Percentiles rank a stretch among this genome's conserved stretches.
Evolutionary conservation across 1,140 invertebrate genomes (phyloP).

Genomic region (Dreissena rostriformis): DNA sequence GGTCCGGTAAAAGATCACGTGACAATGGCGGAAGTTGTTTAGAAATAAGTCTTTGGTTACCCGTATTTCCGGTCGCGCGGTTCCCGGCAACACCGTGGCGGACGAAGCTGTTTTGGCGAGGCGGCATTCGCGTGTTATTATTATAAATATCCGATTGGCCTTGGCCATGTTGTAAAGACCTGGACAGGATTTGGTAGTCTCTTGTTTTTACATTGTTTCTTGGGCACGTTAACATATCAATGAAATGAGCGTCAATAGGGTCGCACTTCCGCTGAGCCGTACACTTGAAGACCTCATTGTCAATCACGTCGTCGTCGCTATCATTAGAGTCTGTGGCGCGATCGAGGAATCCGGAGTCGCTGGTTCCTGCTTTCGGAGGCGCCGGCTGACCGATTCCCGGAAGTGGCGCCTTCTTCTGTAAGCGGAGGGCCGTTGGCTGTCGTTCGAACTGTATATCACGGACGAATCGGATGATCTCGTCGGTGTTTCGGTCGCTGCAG

Average conservation of each 20-base stretch:
- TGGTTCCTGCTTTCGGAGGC: not conserved
- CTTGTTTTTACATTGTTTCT: conserved; percentile 23
- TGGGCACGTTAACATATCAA: conserved; percentile 42
- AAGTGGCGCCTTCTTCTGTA: conserved; percentile 58
- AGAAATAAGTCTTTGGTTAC: conserved; percentile 15
- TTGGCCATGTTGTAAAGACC: conserved; percentile 23
- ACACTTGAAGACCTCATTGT: conserved; percentile 39
- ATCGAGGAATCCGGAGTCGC: conserved; percentile 50
- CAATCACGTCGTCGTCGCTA: conserved; percentile 48
- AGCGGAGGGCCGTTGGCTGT: conserved; percentile 56
- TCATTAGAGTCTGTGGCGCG: conserved; percentile 41
- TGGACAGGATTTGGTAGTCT: conserved; percentile 37
- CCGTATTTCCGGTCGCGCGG: conserved; percentile 8
- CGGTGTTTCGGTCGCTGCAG: conserved; percentile 52
- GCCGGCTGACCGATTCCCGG: conserved; percentile 58
- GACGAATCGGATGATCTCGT: conserved; percentile 66
- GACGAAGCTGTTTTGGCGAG: conserved; percentile 47
- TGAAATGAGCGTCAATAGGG: conserved; percentile 36
- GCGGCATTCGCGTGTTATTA: conserved; percentile 15
- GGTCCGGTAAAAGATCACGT: conserved; percentile 51
- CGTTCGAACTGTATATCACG: conserved; percentile 62
- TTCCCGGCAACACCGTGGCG: conserved; percentile 1
- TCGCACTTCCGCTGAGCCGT: not conserved
- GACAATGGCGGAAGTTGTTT: conserved; percentile 61
- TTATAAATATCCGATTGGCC: conserved; percentile 39